These are phyloP conservation scores for Meteorus colon DNA, from an alignment of 2,888 invertebrate genomes.

Conservation along the genomic window DNA sequence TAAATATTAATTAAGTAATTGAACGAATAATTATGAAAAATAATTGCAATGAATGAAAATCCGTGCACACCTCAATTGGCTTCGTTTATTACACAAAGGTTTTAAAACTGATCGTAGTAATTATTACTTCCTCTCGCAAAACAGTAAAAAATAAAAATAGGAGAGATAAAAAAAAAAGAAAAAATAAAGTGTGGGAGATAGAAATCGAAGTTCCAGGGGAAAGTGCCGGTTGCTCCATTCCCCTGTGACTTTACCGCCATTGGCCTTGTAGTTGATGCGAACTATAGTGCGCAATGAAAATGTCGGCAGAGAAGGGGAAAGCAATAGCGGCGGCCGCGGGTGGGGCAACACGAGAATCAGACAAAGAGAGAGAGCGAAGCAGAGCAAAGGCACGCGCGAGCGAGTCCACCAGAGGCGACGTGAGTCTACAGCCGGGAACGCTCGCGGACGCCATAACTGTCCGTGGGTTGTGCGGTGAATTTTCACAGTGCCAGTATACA, in stretches of 20 bases:
- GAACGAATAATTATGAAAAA: too few relatives aligned
- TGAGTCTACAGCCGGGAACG: conserved; percentile 29
- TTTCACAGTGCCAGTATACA: neutral
- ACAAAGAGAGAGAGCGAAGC: conserved; percentile 22
- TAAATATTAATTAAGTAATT: too few relatives aligned
- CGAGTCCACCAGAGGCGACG: conserved; percentile 21
- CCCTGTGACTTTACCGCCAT: conserved; percentile 16
- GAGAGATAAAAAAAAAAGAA: neutral
- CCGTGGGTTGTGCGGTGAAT: conserved; percentile 5
- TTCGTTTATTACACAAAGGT: too few relatives aligned
- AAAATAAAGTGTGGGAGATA: neutral
- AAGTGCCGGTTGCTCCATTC: conserved; percentile 26
- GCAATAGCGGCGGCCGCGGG: neutral
- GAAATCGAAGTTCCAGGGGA: conserved; percentile 1
- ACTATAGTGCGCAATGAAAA: neutral
- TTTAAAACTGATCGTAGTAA: too few relatives aligned
- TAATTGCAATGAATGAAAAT: too few relatives aligned
- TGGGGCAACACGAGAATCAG: conserved; percentile 22
- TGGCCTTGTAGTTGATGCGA: conserved; percentile 9
- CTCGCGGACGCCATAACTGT: conserved; percentile 37
- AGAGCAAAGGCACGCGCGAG: conserved; percentile 22
- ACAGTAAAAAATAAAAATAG: neutral
- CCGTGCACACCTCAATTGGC: too few relatives aligned
- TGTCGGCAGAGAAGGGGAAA: neutral
- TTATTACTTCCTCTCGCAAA: too few relatives aligned